A percentile compares a stretch with the other conserved stretches of the same genome.
phyloP scores from a whole-genome alignment of 2,888 invertebrate genomes.

The Rosalia funebris region DNA sequence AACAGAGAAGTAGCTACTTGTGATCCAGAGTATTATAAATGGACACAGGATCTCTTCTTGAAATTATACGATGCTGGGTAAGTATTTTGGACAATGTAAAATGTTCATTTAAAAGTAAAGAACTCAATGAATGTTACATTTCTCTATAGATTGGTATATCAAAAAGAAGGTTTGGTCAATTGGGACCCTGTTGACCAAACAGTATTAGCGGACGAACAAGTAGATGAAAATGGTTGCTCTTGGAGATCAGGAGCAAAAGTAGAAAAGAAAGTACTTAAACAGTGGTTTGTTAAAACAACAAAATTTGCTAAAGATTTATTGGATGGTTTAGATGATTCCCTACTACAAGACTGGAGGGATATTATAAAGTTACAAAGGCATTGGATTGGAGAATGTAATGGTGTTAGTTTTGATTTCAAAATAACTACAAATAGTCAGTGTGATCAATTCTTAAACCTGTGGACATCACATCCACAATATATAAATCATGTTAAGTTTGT shows the following conservation, averaged over 20 bases:
- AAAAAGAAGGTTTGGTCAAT: constrained; percentile 89
- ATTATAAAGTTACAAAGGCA: constrained; percentile 85
- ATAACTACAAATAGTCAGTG: constrained; percentile 39
- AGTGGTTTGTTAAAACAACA: constrained; percentile 96
- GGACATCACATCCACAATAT: constrained; percentile 81
- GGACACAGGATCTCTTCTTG: constrained; percentile 96
- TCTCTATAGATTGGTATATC: constrained; percentile 75
- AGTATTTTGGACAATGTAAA: neutral
- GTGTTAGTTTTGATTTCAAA: constrained; percentile 76
- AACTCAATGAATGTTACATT: no score
- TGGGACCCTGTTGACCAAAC: constrained; percentile 99
- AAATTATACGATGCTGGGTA: constrained; percentile 82
- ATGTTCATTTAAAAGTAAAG: no score
- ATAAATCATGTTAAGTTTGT: constrained; percentile 77
- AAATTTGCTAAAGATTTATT: constrained; percentile 77
- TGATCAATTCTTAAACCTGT: constrained; percentile 67
- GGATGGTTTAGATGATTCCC: constrained; percentile 76
- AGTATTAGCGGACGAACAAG: constrained; percentile 97
- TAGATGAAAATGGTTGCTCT: constrained; percentile 87
- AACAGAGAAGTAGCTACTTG: constrained; percentile 88
- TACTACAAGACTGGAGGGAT: constrained; percentile 82
- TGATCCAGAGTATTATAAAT: constrained; percentile 87
- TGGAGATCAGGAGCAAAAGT: constrained; percentile 98
- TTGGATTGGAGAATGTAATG: constrained; percentile 91
- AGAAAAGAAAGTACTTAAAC: constrained; percentile 86